Conservation (phyloP, 2,113 vertebrate species). For the Edolisoma coerulescens region DNA sequence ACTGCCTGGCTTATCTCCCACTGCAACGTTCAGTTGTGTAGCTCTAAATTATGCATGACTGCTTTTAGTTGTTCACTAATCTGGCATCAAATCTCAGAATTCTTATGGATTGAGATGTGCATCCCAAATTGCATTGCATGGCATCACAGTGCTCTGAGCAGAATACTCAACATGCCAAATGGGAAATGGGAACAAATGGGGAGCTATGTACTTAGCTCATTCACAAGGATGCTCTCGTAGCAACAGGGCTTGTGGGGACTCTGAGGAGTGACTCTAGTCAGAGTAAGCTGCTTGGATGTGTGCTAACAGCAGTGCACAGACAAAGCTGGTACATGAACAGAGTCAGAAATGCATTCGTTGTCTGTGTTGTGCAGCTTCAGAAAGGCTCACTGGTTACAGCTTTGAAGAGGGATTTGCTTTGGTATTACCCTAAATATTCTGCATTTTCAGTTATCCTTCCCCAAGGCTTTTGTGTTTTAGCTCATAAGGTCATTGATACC, state of each 20-base stretch:
- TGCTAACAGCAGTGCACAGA: background rate
- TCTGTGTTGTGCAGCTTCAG: background rate
- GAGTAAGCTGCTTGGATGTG: background rate
- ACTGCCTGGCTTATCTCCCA: background rate
- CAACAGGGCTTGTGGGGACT: background rate
- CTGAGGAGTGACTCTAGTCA: background rate
- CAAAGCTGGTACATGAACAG: background rate
- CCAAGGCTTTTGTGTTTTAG: background rate
- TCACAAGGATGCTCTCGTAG: background rate
- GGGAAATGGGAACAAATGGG: background rate
- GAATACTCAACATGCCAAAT: background rate
- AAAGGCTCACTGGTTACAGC: background rate
- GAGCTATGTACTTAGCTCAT: background rate
- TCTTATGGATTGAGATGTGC: background rate
- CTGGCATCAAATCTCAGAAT: background rate
- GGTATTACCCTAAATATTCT: background rate
- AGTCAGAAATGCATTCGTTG: accelerated
- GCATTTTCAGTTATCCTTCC: background rate
- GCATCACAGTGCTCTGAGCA: background rate
- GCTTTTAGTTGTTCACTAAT: background rate
- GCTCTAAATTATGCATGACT: background rate
- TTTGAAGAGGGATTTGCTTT: background rate
- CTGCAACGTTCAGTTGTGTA: background rate
- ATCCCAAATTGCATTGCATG: background rate
- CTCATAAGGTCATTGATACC: background rate